phyloP scores from a whole-genome alignment of 2,888 invertebrate species.

The Timema podura region DNA sequence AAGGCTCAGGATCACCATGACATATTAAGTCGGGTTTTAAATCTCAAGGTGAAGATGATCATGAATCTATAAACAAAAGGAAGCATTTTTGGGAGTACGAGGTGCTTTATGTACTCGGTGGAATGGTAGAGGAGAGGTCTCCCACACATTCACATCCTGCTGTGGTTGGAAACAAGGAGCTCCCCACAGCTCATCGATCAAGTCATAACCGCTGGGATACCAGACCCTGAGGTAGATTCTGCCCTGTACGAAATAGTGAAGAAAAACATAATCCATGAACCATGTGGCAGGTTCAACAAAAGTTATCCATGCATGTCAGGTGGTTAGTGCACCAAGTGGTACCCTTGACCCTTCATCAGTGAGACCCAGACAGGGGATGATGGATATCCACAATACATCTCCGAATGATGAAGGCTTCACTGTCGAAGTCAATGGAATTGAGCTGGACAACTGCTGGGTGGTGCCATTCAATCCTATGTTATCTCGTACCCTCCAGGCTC shows the following conservation, averaged over 20 bases:
- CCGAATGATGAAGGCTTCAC: slow-evolving; percentile 3
- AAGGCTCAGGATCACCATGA: slow-evolving; percentile 35
- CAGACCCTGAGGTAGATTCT: slow-evolving; percentile 37
- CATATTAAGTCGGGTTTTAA: slow-evolving; percentile 36
- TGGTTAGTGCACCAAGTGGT: slow-evolving; percentile 42
- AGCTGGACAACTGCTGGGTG: slow-evolving; percentile 33
- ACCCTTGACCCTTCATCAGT: slow-evolving; percentile 37
- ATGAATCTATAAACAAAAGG: slow-evolving; percentile 33
- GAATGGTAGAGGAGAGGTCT: too few species aligned
- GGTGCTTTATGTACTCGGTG: slow-evolving; percentile 9
- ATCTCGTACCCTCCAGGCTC: slow-evolving; percentile 27
- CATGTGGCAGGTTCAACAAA: slow-evolving; percentile 39
- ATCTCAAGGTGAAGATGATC: slow-evolving; percentile 34
- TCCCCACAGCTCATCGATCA: too few species aligned
- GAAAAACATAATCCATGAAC: slow-evolving; percentile 39
- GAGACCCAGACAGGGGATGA: slow-evolving; percentile 23
- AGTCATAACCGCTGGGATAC: slow-evolving; percentile 42
- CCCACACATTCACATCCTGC: too few species aligned
- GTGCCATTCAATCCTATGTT: slow-evolving; percentile 30
- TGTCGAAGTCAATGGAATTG: not conserved
- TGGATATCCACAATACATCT: slow-evolving; percentile 40
- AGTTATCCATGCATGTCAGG: slow-evolving; percentile 43
- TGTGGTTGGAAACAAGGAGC: too few species aligned
- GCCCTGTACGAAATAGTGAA: slow-evolving; percentile 21
- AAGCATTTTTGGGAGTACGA: slow-evolving; percentile 33